phyloP scores from a whole-genome alignment of 2,888 invertebrate genomes.

The Hipparchia sbordonii region DNA sequence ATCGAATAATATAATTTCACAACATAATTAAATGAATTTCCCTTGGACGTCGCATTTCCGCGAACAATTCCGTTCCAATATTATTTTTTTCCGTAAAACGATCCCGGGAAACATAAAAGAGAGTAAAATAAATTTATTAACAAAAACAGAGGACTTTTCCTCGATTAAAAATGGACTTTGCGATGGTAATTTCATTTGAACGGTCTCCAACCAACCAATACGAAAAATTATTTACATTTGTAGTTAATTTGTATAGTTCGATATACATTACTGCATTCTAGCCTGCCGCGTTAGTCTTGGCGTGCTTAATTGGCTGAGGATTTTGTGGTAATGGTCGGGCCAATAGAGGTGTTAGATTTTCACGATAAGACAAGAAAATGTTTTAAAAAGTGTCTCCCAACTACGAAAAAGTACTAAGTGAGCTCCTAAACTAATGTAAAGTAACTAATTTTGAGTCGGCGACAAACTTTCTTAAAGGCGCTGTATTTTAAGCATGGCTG shows the following conservation, averaged over 20 bases:
- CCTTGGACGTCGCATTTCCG: not conserved
- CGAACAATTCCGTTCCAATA: slow-evolving; percentile 11
- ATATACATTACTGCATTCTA: slow-evolving; percentile 16
- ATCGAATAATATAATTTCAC: not conserved
- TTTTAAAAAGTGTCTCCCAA: too few relatives aligned
- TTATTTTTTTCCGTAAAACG: slow-evolving; percentile 15
- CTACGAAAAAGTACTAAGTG: too few relatives aligned
- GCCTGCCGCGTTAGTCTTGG: not conserved
- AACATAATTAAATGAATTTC: slow-evolving; percentile 10
- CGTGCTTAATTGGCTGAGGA: too few relatives aligned
- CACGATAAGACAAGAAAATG: too few relatives aligned
- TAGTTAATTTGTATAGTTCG: not conserved
- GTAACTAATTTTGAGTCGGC: too few relatives aligned
- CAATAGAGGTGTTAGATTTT: too few relatives aligned
- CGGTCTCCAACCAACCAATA: slow-evolving; percentile 34
- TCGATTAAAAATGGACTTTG: slow-evolving; percentile 44
- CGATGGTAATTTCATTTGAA: slow-evolving; percentile 52
- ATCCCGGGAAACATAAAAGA: slow-evolving; percentile 20
- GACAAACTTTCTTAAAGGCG: too few relatives aligned
- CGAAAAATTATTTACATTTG: not conserved
- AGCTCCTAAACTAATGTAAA: too few relatives aligned
- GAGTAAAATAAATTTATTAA: slow-evolving; percentile 35
- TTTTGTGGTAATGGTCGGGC: too few relatives aligned
- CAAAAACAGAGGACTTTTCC: slow-evolving; percentile 38
- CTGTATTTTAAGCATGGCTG: too few relatives aligned